phyloP scores from a whole-genome alignment of 1,140 invertebrate genomes.

The Musca vetustissima region DNA sequence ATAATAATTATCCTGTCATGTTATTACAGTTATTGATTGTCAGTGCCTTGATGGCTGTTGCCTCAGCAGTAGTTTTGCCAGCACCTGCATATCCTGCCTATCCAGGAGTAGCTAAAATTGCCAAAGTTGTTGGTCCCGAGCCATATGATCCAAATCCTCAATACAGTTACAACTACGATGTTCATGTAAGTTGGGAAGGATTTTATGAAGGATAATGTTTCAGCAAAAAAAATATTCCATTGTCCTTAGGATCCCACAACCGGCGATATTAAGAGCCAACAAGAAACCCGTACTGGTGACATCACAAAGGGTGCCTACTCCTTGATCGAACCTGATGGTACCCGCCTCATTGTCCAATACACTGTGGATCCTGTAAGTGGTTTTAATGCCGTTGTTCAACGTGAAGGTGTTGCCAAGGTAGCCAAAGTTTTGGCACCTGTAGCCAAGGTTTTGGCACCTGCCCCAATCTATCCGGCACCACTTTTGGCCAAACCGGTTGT shows the following conservation, averaged over 20 bases:
- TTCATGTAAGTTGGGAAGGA: slow-evolving; percentile 55
- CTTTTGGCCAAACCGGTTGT: slow-evolving; percentile 35
- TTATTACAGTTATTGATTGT: slow-evolving; percentile 37
- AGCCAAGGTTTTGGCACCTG: slow-evolving; percentile 49
- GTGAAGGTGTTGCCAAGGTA: slow-evolving; percentile 52
- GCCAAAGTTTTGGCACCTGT: slow-evolving; percentile 49
- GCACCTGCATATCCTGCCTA: slow-evolving; percentile 38
- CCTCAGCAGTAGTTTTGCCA: slow-evolving; percentile 45
- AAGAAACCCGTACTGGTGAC: slow-evolving; percentile 63
- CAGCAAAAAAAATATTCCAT: slow-evolving; percentile 27
- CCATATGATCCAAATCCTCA: slow-evolving; percentile 62
- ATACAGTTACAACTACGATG: slow-evolving; percentile 62
- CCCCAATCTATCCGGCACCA: slow-evolving; percentile 42
- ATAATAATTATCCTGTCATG: background rate
- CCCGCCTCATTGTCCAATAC: slow-evolving; percentile 60
- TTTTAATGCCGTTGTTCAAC: slow-evolving; percentile 59
- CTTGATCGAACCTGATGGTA: slow-evolving; percentile 63
- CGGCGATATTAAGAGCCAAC: slow-evolving; percentile 63
- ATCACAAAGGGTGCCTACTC: slow-evolving; percentile 62
- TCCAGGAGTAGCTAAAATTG: slow-evolving; percentile 51
- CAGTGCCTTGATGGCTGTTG: slow-evolving; percentile 43
- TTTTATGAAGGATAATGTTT: slow-evolving; percentile 11
- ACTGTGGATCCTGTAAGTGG: slow-evolving; percentile 60
- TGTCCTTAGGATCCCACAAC: slow-evolving; percentile 58
- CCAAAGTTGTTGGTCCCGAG: slow-evolving; percentile 56